These are phyloP conservation scores for Dendrophyllia cribrosa DNA, from an alignment of 64 coral and sea anemone species.

Conservation along the genomic window DNA sequence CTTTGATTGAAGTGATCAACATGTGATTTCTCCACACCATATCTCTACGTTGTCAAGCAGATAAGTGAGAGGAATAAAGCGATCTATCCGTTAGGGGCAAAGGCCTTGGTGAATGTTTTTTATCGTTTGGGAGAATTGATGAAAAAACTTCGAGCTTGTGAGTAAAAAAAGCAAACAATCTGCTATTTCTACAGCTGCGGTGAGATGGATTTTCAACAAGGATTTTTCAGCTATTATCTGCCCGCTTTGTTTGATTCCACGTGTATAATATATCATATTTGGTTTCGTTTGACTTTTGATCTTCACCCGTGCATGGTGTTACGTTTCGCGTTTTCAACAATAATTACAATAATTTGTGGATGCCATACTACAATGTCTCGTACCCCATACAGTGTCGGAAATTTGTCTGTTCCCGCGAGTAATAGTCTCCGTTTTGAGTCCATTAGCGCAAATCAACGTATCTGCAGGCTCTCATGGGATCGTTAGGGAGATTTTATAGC, in stretches of 20 bases:
- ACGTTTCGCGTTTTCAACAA: neutral
- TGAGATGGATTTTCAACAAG: neutral
- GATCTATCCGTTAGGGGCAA: too few species aligned
- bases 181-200: neutral
- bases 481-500: neutral
- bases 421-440: conserved; percentile 2
- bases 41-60: too few species aligned
- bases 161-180: neutral
- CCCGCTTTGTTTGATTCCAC: too few species aligned
- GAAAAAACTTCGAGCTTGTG: neutral
- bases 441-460: neutral
- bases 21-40: too few species aligned
- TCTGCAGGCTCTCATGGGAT: neutral
- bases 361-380: neutral
- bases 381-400: neutral
- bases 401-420: neutral
- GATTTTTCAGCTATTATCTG: neutral
- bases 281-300: neutral
- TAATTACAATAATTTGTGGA: neutral
- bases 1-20: too few species aligned
- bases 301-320: neutral
- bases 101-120: too few species aligned
- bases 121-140: neutral
- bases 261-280: neutral
- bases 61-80: too few species aligned